These are phyloP conservation scores for Aphidius colemani DNA, from an alignment of 2,888 invertebrate genomes.

Conservation along the genomic window DNA sequence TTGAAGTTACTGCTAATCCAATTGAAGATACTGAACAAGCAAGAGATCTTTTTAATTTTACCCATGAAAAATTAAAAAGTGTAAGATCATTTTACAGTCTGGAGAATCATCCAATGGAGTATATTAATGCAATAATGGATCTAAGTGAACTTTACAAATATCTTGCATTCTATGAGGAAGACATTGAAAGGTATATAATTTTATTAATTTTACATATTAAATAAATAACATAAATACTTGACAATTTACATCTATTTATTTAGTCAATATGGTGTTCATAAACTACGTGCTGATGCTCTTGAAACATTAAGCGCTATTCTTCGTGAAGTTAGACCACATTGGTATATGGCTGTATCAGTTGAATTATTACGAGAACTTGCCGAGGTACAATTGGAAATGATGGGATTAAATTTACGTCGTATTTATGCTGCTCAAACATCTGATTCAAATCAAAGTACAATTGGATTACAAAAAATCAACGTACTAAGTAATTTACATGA, in stretches of 20 bases:
- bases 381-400: slow-evolving; percentile 68
- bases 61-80: slow-evolving; percentile 67
- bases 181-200: slow-evolving; percentile 62
- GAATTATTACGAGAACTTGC: slow-evolving; percentile 64
- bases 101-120: slow-evolving; percentile 65
- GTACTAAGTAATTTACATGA: slow-evolving; percentile 34
- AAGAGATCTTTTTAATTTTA: slow-evolving; percentile 63
- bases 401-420: slow-evolving; percentile 67
- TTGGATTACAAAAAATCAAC: slow-evolving; percentile 32
- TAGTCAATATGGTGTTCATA: slow-evolving; percentile 65
- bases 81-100: slow-evolving; percentile 66
- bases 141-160: slow-evolving; percentile 70
- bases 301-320: slow-evolving; percentile 65
- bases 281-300: slow-evolving; percentile 65
- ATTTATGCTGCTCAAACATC: slow-evolving; percentile 50
- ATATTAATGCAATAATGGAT: slow-evolving; percentile 66
- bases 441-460: slow-evolving; percentile 25
- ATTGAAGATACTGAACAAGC: slow-evolving; percentile 62
- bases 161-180: slow-evolving; percentile 74
- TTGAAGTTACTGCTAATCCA: slow-evolving; percentile 35
- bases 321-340: slow-evolving; percentile 64
- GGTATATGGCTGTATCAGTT: slow-evolving; percentile 61
- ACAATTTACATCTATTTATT: not conserved
- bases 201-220: not conserved
- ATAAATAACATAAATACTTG: no score